A percentile compares a stretch with the other conserved stretches of the same genome.
Conservation (phyloP, 2,888 invertebrate genomes). For the Chrysotoxum bicinctum region DNA sequence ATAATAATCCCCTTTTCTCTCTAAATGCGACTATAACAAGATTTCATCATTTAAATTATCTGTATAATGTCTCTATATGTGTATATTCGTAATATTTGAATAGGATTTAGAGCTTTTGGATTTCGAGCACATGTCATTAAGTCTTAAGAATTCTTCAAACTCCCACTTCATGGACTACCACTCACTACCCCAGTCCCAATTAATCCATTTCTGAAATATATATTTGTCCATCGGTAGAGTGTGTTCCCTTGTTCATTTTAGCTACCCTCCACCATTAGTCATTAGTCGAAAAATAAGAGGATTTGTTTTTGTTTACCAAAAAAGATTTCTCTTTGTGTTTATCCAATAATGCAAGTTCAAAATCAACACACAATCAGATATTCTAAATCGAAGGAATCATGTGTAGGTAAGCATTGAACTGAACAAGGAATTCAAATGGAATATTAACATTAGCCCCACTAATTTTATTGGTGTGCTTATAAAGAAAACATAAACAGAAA, state of each 20-base stretch:
- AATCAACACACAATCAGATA: constrained; percentile 31
- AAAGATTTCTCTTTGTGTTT: constrained; percentile 34
- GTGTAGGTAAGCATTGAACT: neutral
- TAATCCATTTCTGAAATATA: constrained; percentile 51
- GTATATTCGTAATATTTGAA: neutral
- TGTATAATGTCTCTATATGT: neutral
- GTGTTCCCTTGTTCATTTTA: neutral
- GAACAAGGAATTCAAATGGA: constrained; percentile 39
- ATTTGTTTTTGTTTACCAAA: neutral
- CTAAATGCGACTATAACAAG: neutral
- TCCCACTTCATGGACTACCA: constrained; percentile 13
- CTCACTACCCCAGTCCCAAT: constrained; percentile 35
- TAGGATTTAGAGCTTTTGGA: constrained; percentile 15
- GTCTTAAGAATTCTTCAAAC: neutral
- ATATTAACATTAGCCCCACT: constrained; percentile 37
- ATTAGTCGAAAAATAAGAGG: constrained; percentile 46
- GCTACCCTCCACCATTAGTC: neutral
- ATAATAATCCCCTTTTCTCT: neutral
- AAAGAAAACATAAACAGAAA: constrained; percentile 24
- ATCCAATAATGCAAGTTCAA: constrained; percentile 30
- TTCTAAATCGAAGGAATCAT: neutral
- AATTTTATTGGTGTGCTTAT: constrained; percentile 25
- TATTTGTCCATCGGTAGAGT: constrained; percentile 27
- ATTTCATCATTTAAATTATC: neutral
- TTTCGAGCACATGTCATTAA: constrained; percentile 19